Base-by-base conservation (phyloP, 1,140 invertebrate genomes). In the Mizuhopecten yessoensis region DNA sequence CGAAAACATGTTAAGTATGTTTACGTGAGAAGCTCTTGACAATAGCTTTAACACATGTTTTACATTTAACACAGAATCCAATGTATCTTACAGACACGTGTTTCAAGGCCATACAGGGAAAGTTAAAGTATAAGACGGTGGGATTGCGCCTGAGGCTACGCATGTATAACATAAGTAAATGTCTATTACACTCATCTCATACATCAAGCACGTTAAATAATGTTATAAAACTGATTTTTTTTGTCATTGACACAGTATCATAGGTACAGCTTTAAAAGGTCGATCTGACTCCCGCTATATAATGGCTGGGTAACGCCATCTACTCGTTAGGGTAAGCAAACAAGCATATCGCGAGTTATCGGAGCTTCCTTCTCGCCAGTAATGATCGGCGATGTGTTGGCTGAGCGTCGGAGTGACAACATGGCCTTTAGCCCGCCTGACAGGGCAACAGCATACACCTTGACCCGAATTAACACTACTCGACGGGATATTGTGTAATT, bases 401-500 rank as follows among this genome's bases (percentile, higher is more conserved):
- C 57, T n/a, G 1, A 75, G n/a, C 23, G 11, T 5, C 57, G 9
- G 57, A 75, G n/a, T 75, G 57, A 75, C 57, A 75, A 75, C 57
- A 75, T 49, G 20, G 15, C n/a, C 57, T 75, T 75, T 75, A 75
- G 57, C 17, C 11, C 5, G 57, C 5, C 57, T 75, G 57, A 29
- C 57, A 75, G 57, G n/a, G 9, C 23, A 29, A 75, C 57, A 75
- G 11, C 57, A 75, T n/a, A 17, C n/a, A 75, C 57, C 57, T 75
- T 75, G 57, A 75, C 57, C 57, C 57, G 57, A 75, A 75, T 75
- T 75, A 75, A 75, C 57, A 29, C 57, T 75, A 29, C 57, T 75
- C 57, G 5, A 29, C 57, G 57, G 9, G n/a, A 7, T 17, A 29
- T 75, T 75, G 57, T 75, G 57, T 11, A 5, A 75, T 75, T 75